Evolutionary conservation across 2,888 invertebrate genomes (phyloP).

Genomic region (Perdita meconis): DNA sequence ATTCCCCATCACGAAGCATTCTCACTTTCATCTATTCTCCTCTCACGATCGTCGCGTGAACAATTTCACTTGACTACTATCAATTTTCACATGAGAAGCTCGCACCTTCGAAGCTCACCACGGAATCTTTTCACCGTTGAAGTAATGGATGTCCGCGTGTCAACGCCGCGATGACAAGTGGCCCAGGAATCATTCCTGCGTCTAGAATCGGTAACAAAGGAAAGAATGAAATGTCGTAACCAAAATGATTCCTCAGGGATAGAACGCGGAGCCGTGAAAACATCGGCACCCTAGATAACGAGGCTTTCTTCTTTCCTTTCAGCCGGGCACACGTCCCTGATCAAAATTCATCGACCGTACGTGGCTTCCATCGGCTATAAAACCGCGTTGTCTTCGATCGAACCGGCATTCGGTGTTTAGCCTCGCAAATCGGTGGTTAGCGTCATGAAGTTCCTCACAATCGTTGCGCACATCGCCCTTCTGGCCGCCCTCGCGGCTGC

Average conservation of each 20-base stretch:
- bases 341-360: slow-evolving; percentile 80
- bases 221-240: slow-evolving; percentile 49
- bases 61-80: slow-evolving; percentile 39
- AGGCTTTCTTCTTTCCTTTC: slow-evolving; percentile 81
- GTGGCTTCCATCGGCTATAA: slow-evolving; percentile 80
- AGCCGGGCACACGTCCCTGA: slow-evolving; percentile 78
- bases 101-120: neutral
- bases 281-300: slow-evolving; percentile 79
- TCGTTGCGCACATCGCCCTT: slow-evolving; percentile 74
- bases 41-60: slow-evolving; percentile 38
- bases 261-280: slow-evolving; percentile 61
- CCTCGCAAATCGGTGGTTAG: slow-evolving; percentile 78
- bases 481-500: slow-evolving; percentile 71
- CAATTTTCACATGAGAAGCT: neutral
- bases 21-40: slow-evolving; percentile 54
- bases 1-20: slow-evolving; percentile 29
- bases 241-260: slow-evolving; percentile 55
- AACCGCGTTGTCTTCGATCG: slow-evolving; percentile 79
- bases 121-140: too few species aligned
- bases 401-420: slow-evolving; percentile 82
- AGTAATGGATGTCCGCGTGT: neutral
- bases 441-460: slow-evolving; percentile 78
- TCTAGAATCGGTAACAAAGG: slow-evolving; percentile 21
- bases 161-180: neutral
- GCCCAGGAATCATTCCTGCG: neutral